Conservation (phyloP, 2,888 invertebrate genomes). For the Eristalis pertinax region DNA sequence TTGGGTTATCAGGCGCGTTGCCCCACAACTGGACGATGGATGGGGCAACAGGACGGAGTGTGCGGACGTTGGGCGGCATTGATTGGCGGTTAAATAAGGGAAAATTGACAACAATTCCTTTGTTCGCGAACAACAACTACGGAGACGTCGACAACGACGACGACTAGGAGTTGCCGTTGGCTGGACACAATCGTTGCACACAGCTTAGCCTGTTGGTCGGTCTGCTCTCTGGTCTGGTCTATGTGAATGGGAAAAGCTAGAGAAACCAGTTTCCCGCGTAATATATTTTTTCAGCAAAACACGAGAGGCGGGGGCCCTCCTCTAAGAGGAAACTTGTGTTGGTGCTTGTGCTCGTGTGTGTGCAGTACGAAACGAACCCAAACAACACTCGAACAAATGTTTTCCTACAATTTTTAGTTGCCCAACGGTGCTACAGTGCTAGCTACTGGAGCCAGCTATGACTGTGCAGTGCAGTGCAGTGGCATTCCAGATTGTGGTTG, state of each 20-base stretch:
- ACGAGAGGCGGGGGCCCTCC: neutral
- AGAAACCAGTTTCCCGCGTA: slow-evolving; percentile 64
- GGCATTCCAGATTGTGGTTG: slow-evolving; percentile 5
- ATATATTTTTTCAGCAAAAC: slow-evolving; percentile 37
- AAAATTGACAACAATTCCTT: slow-evolving; percentile 72
- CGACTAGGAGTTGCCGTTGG: slow-evolving; percentile 32
- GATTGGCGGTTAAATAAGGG: slow-evolving; percentile 70
- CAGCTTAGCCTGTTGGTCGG: slow-evolving; percentile 18
- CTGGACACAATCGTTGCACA: slow-evolving; percentile 48
- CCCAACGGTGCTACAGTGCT: slow-evolving; percentile 9
- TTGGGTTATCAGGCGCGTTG: slow-evolving; percentile 32
- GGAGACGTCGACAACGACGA: slow-evolving; percentile 29
- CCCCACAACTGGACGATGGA: slow-evolving; percentile 1
- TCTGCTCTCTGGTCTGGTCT: slow-evolving; percentile 9
- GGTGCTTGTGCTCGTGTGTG: neutral
- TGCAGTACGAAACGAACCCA: slow-evolving; percentile 35
- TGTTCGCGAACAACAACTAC: slow-evolving; percentile 55
- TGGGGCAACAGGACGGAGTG: slow-evolving; percentile 50
- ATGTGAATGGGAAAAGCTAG: slow-evolving; percentile 65
- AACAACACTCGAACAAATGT: slow-evolving; percentile 56
- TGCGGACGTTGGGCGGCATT: slow-evolving; percentile 61
- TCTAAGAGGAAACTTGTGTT: neutral
- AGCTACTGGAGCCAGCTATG: neutral
- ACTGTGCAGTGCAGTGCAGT: slow-evolving; percentile 18
- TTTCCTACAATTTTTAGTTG: slow-evolving; percentile 27